These are phyloP conservation scores for Eubasilissa splendida DNA, from an alignment of 2,888 invertebrate genomes.

Conservation along the genomic window DNA sequence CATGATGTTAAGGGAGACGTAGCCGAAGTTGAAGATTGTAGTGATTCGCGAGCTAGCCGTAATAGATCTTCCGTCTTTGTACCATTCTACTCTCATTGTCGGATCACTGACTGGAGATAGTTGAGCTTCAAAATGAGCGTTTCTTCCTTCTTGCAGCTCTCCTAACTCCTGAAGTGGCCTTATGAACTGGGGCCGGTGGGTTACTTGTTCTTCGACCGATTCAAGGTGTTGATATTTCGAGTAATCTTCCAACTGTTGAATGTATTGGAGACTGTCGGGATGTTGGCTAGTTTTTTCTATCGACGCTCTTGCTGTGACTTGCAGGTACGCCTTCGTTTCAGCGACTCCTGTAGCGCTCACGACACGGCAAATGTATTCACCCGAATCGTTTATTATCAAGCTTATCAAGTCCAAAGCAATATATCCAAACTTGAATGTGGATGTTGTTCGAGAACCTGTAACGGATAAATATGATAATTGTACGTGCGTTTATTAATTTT, in stretches of 20 bases:
- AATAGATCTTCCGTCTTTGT: slow-evolving; percentile 94
- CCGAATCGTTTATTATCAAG: slow-evolving; percentile 88
- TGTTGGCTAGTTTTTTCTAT: slow-evolving; percentile 93
- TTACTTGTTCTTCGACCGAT: slow-evolving; percentile 85
- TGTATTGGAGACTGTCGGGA: slow-evolving; percentile 92
- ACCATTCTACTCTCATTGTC: slow-evolving; percentile 96
- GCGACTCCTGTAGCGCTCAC: slow-evolving; percentile 90
- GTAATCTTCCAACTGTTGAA: slow-evolving; percentile 92
- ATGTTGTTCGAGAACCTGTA: slow-evolving; percentile 94
- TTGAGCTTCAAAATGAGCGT: slow-evolving; percentile 95
- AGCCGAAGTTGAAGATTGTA: slow-evolving; percentile 98
- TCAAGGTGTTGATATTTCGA: slow-evolving; percentile 89
- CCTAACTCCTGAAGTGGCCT: slow-evolving; percentile 89
- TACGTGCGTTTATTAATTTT: neutral
- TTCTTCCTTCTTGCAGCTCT: slow-evolving; percentile 90
- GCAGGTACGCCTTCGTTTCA: slow-evolving; percentile 87
- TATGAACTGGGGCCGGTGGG: slow-evolving; percentile 90
- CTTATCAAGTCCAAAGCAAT: slow-evolving; percentile 94
- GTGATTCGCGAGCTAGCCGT: slow-evolving; percentile 98
- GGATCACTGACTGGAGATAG: slow-evolving; percentile 93
- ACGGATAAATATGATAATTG: slow-evolving; percentile 19
- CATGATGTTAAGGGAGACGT: slow-evolving; percentile 98
- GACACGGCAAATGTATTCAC: slow-evolving; percentile 92
- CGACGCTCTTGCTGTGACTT: slow-evolving; percentile 85
- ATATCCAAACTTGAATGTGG: slow-evolving; percentile 97